These are phyloP conservation scores for Trachops cirrhosus DNA, from an alignment of 2,797 vertebrate species.

Conservation along the genomic window DNA sequence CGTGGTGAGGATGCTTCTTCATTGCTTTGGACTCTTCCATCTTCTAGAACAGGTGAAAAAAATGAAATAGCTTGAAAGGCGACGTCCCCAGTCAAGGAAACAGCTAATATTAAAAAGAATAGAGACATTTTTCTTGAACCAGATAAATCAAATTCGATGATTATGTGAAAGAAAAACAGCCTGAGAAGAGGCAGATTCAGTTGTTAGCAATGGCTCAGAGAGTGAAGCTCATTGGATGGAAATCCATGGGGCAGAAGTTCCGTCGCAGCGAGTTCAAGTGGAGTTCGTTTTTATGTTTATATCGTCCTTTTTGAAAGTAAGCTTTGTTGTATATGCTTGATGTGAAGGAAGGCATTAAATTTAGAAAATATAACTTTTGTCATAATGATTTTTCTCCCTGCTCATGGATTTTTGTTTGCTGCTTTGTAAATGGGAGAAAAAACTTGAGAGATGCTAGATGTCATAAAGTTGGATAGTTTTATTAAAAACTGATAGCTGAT, in stretches of 20 bases:
- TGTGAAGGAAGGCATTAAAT: neutral
- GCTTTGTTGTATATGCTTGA: neutral
- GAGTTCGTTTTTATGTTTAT: neutral
- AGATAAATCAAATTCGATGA: neutral
- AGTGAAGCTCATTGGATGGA: neutral
- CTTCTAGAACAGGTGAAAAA: neutral
- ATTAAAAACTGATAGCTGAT: neutral
- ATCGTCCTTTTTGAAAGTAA: conserved; percentile 16
- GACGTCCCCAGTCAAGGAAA: neutral
- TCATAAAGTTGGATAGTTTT: conserved; percentile 3
- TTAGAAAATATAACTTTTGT: conserved; percentile 22
- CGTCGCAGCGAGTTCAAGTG: conserved; percentile 6
- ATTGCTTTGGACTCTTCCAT: neutral
- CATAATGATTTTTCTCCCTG: neutral
- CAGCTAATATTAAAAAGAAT: neutral
- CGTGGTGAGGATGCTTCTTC: neutral
- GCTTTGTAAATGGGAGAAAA: neutral
- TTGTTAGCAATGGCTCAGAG: neutral
- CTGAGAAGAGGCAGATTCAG: neutral
- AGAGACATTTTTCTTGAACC: neutral
- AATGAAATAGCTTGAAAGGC: neutral
- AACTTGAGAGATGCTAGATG: neutral
- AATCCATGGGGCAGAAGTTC: neutral
- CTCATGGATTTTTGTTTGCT: conserved; percentile 18
- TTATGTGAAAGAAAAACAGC: neutral